Evolutionary conservation across 2,888 invertebrate genomes (phyloP).

Genomic region (Acronicta psi): DNA sequence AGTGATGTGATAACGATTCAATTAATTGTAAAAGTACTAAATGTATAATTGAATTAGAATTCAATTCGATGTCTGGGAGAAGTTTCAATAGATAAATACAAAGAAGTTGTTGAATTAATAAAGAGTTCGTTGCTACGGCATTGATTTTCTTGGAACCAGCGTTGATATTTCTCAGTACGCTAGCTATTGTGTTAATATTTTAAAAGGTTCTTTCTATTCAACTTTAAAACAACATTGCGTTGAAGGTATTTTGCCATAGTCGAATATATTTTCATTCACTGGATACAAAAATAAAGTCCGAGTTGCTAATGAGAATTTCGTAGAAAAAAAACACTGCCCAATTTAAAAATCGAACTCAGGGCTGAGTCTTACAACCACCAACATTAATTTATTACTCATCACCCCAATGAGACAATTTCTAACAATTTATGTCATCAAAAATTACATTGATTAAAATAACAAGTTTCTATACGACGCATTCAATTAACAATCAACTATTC

Average conservation of each 20-base stretch:
- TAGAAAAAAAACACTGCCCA: no score
- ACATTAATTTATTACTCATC: no score
- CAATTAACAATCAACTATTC: constrained; percentile 27
- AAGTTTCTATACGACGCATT: no score
- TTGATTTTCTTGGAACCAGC: constrained; percentile 28
- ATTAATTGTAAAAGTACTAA: constrained; percentile 36
- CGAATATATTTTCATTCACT: no score
- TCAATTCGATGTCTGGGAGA: not conserved
- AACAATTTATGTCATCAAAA: no score
- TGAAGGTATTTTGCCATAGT: no score
- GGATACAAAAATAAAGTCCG: no score
- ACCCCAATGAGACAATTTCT: no score
- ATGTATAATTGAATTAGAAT: constrained; percentile 32
- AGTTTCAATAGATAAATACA: constrained; percentile 28
- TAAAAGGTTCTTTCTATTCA: constrained; percentile 19
- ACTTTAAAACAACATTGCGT: not conserved
- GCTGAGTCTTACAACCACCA: no score
- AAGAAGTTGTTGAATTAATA: constrained; percentile 25
- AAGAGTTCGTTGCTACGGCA: constrained; percentile 17
- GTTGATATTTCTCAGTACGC: constrained; percentile 1
- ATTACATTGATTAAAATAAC: no score
- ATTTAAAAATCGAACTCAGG: no score
- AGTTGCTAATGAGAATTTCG: no score
- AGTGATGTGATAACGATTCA: constrained; percentile 32
- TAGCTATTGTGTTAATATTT: not conserved